Evolutionary conservation across 2,797 vertebrate genomes (phyloP), one percentile per base, ranked within the genome.

Genomic region (Lacerta bilineata): DNA sequence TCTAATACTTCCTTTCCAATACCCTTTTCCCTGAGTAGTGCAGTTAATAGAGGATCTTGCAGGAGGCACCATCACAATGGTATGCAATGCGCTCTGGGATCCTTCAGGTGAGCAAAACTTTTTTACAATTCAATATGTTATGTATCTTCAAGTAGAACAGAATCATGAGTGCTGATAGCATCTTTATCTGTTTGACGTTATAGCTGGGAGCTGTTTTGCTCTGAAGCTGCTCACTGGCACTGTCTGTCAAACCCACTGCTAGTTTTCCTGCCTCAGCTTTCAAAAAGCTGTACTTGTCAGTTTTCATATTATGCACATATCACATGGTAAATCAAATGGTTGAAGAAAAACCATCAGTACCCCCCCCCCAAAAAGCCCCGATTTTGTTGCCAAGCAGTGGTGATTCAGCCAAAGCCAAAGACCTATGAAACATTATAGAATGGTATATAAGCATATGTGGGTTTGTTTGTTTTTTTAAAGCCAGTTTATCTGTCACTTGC

Each of bases 351-450:
- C 10, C 91, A 91, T 92, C 80, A 36, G 17, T 27, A 1, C 18
- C 74, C 17, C 20, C 17, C 61, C 5, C 61, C n/a, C n/a, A n/a
- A 50, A 50, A 50, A 27, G 91, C 91, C 36, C 23, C 84, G 46
- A 13, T 80, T 89, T 88, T 87, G 71, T 88, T 91, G 20, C 55
- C 86, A 92, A 92, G 83, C 11, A 89, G 27, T 68, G 39, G 36
- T 64, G 86, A 90, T 86, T 90, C 76, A 89, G 59, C 13, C 88
- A 92, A 90, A 69, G 78, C 13, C 15, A 41, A 89, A 93, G 23
- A 86, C 0, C 1, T 41, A 81, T 39, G 61, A 86, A 78, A 91
- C 29, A 84, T 80, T 71, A 93, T 80, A n/a, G 46, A 91, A 41
- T 5, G 87, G n/a, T 89, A 84, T 77, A 50, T 88, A 90, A 92